These are phyloP conservation scores for Pica pica DNA, from an alignment of 2,113 vertebrate species.

Conservation along the genomic window DNA sequence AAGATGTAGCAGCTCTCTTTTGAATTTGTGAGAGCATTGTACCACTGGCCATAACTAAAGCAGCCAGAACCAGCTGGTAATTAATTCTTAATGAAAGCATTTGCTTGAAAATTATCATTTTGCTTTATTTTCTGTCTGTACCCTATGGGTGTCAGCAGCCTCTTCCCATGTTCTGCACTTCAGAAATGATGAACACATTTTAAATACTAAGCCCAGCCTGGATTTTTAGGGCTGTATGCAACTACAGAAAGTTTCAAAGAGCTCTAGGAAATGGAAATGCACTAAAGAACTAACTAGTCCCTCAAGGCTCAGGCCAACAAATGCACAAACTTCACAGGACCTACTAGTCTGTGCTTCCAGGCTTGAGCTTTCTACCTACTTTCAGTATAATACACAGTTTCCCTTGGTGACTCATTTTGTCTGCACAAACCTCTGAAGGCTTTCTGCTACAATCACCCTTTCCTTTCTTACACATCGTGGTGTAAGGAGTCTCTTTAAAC, in stretches of 20 bases:
- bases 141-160: not conserved
- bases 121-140: not conserved
- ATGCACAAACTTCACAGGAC: not conserved
- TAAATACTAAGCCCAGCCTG: not conserved
- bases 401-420: not conserved
- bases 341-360: not conserved
- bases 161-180: not conserved
- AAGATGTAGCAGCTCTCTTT: not conserved
- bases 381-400: not conserved
- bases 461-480: fast-evolving
- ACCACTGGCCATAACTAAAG: not conserved
- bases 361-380: not conserved
- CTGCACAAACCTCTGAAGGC: not conserved
- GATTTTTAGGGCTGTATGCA: not conserved
- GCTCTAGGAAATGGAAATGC: not conserved
- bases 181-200: not conserved
- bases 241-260: not conserved
- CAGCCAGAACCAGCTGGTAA: not conserved
- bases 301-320: not conserved
- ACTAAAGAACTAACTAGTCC: not conserved
- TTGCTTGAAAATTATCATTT: not conserved
- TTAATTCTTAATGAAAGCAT: not conserved
- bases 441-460: not conserved
- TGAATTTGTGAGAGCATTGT: not conserved
- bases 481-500: not conserved